phyloP scores from a whole-genome alignment of 2,113 vertebrate species.

The Crocuta crocuta region DNA sequence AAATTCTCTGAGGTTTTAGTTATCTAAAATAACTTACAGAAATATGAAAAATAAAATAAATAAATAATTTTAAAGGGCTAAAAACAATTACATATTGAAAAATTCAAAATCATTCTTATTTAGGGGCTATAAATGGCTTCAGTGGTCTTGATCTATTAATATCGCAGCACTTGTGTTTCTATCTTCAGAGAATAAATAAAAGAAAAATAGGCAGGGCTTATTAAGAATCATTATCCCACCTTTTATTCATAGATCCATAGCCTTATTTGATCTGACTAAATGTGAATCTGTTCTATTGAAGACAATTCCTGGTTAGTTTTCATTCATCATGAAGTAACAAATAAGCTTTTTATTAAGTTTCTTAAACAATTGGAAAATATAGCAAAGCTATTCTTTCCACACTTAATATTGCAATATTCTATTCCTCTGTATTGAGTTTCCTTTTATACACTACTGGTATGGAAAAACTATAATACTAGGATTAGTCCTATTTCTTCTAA shows the following conservation, averaged over 20 bases:
- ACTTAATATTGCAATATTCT: neutral
- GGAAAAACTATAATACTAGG: neutral
- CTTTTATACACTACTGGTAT: neutral
- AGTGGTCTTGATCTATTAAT: neutral
- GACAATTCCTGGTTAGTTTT: neutral
- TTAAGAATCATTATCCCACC: neutral
- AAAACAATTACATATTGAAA: neutral
- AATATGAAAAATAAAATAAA: slow-evolving; percentile 29
- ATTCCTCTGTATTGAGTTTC: neutral
- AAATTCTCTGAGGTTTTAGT: slow-evolving; percentile 83
- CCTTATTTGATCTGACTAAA: neutral
- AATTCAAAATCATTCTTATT: neutral
- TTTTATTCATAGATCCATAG: neutral
- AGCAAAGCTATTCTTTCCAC: neutral
- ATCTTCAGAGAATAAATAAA: neutral
- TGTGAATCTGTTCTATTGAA: neutral
- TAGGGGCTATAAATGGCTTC: neutral
- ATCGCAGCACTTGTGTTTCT: neutral
- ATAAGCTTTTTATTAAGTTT: neutral
- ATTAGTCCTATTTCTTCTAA: neutral
- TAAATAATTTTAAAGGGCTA: neutral
- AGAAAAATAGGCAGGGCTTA: neutral
- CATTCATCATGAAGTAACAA: neutral
- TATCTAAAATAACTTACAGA: slow-evolving; percentile 79
- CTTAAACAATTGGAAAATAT: slow-evolving; percentile 21